Base-by-base conservation (phyloP, 2,888 invertebrate genomes). In the Biston betularia region DNA sequence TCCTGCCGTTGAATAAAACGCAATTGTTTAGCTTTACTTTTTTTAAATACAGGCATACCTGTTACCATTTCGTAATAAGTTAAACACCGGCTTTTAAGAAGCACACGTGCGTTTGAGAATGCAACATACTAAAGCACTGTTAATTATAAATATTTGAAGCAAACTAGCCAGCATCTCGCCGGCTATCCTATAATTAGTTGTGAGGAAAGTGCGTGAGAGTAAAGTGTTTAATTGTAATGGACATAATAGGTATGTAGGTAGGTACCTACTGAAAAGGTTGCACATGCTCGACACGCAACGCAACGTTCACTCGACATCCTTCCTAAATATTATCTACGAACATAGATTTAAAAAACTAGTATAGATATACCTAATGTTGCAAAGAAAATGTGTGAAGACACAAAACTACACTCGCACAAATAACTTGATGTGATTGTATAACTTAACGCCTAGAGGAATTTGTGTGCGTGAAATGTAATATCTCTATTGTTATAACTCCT, bases 211-310 rank as follows among this genome's bases (percentile, higher is more conserved):
- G 86, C 84, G 89, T 87, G 88, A 88, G 88, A 90, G 88, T 86
- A 87, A 90, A 89, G 89, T 86, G 84, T 87, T 85, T 88, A 87
- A 88, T 87, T 88, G 84, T 88, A 81, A 86, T 85, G n/a, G n/a
- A n/a, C n/a, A n/a, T n/a, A n/a, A n/a, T n/a, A n/a, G n/a, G n/a
- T n/a, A n/a, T n/a, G n/a, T n/a, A n/a, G n/a, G n/a, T n/a, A n/a
- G n/a, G 87, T 83, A 86, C 85, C 87, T 83, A 82, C 80, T 83
- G 81, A 79, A 78, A 81, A 68, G 75, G 72, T 74, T 79, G 83
- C 85, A 83, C 82, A 75, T 79, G 79, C 84, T 79, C 79, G 75
- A 70, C 82, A 82, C 82, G 84, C 82, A 77, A 86, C 77, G 38
- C 9, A 79, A 82, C 76, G 77, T 75, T 70, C 79, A 70, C 14